phyloP scores from a whole-genome alignment of 2,888 invertebrate genomes.

The Eudemis profundana region DNA sequence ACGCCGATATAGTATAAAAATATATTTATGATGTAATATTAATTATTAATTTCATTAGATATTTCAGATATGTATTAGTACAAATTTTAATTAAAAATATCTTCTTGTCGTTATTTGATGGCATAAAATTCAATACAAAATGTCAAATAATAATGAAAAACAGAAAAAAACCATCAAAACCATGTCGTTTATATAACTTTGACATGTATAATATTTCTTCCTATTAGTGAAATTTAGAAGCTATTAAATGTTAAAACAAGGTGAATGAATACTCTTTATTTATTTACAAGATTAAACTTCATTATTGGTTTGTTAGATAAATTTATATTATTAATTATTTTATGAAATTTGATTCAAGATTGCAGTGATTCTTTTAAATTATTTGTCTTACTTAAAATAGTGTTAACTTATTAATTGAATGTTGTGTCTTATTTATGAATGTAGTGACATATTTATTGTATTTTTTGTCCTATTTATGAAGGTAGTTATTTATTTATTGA shows the following conservation, averaged over 20 bases:
- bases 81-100: constrained; percentile 8
- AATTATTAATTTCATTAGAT: constrained; percentile 18
- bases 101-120: constrained; percentile 5
- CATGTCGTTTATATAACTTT: constrained; percentile 2
- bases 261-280: neutral
- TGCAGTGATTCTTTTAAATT: neutral
- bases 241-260: neutral
- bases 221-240: constrained; percentile 18
- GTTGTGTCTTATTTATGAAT: constrained; percentile 7
- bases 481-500: constrained; percentile 13
- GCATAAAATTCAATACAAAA: neutral
- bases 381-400: neutral
- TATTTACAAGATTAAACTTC: too few relatives aligned
- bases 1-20: constrained; percentile 37
- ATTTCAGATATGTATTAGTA: constrained; percentile 19
- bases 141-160: neutral
- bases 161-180: neutral
- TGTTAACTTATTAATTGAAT: neutral
- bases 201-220: constrained; percentile 5
- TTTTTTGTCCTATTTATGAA: constrained; percentile 6
- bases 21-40: constrained; percentile 26
- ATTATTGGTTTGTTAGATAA: too few relatives aligned
- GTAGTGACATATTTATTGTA: constrained; percentile 7
- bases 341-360: neutral
- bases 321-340: neutral